Evolutionary conservation across 2,113 vertebrate genomes (phyloP).

Genomic region (Alligator sinensis): DNA sequence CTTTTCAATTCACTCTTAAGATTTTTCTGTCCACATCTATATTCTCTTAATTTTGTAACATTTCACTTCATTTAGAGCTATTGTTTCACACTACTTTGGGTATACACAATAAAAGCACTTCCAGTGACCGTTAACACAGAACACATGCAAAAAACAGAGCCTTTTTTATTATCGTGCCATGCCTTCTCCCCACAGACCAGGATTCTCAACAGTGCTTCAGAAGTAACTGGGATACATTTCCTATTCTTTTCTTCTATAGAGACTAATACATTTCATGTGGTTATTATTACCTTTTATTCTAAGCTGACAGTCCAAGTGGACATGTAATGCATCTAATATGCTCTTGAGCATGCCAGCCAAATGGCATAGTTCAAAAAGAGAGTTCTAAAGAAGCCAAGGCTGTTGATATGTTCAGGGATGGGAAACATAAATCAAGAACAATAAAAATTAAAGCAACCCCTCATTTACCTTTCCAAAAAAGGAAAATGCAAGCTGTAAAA

Average conservation of each 20-base stretch:
- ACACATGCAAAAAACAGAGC: neutral
- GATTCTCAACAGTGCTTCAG: neutral
- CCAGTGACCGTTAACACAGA: neutral
- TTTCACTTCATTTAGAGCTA: constrained; percentile 3
- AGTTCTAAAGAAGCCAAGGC: neutral
- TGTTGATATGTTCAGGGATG: neutral
- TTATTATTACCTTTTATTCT: neutral
- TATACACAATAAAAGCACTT: neutral
- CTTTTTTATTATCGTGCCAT: neutral
- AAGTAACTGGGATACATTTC: neutral
- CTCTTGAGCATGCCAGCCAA: neutral
- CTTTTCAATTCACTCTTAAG: neutral
- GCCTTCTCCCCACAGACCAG: neutral
- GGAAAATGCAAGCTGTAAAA: neutral
- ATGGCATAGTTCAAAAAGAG: neutral
- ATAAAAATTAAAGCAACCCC: neutral
- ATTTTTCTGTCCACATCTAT: neutral
- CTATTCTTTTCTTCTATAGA: neutral
- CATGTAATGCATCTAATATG: neutral
- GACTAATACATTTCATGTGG: neutral
- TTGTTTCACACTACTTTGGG: neutral
- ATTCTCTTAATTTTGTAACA: neutral
- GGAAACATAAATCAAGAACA: too few relatives aligned
- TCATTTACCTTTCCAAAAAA: neutral
- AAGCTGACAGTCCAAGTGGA: neutral